Percentiles rank a stretch among this genome's conserved stretches.
Conservation (phyloP, 2,888 invertebrate species). For the Liposcelis brunnea region DNA sequence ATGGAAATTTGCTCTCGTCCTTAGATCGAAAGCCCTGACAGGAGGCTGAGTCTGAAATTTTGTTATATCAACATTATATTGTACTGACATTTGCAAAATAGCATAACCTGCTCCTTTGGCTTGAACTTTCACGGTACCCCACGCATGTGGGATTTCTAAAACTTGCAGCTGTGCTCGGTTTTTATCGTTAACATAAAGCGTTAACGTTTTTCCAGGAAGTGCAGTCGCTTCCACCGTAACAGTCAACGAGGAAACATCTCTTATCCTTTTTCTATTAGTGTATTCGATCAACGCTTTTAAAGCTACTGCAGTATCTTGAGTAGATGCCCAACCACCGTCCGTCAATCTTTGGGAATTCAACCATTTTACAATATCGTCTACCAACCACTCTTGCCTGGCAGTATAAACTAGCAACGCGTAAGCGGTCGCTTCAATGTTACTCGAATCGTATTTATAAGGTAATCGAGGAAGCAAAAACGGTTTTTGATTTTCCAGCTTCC, state of each 20-base stretch:
- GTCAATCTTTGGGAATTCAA: conserved; percentile 70
- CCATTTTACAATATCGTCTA: conserved; percentile 81
- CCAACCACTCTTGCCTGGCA: conserved; percentile 60
- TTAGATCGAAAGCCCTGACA: conserved; percentile 57
- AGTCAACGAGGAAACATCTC: conserved; percentile 63
- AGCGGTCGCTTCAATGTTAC: conserved; percentile 84
- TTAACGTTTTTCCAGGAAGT: conserved; percentile 45
- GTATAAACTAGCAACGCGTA: conserved; percentile 82
- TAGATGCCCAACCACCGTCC: conserved; percentile 79
- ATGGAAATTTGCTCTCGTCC: conserved; percentile 54
- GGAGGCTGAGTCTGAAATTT: conserved; percentile 77
- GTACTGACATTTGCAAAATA: conserved; percentile 80
- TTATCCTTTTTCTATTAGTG: conserved; percentile 64
- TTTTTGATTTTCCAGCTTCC: conserved; percentile 78
- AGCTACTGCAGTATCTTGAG: conserved; percentile 78
- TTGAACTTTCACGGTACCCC: conserved; percentile 85
- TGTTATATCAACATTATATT: conserved; percentile 75
- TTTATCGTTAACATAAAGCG: conserved; percentile 50
- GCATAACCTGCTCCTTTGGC: conserved; percentile 90
- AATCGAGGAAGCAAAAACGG: conserved; percentile 75
- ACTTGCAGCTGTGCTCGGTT: conserved; percentile 63
- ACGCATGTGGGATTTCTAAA: conserved; percentile 71
- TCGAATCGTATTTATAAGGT: conserved; percentile 74
- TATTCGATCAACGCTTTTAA: conserved; percentile 80
- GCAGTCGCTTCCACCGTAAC: conserved; percentile 76